A percentile compares a stretch with the other conserved stretches of the same genome.
Conservation (phyloP, 2,113 vertebrate species). For the Echinops telfairi region DNA sequence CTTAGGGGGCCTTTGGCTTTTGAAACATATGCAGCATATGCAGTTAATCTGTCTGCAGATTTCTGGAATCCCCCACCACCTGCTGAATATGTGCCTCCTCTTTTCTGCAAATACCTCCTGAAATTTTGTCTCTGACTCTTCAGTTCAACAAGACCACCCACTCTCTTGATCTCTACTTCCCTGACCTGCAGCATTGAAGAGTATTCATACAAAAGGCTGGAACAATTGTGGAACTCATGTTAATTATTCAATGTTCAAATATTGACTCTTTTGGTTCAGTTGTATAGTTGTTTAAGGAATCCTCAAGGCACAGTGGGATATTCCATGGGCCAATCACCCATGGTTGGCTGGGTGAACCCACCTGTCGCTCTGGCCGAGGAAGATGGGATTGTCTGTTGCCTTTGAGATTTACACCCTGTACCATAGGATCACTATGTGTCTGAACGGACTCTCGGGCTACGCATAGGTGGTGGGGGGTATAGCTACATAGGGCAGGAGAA, state of each 20-base stretch:
- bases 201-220: not conserved
- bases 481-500: not conserved
- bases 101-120: not conserved
- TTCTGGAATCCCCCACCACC: not conserved
- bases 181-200: not conserved
- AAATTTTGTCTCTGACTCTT: not conserved
- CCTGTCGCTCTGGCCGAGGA: no score
- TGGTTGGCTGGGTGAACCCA: no score
- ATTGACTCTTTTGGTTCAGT: not conserved
- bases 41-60: not conserved
- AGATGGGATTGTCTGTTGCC: no score
- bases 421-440: no score
- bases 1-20: not conserved
- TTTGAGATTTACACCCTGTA: no score
- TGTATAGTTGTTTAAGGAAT: not conserved
- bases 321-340: no score
- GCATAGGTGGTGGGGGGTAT: no score
- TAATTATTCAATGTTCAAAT: constrained; percentile 30
- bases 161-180: not conserved
- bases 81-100: not conserved
- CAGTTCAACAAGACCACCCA: not conserved
- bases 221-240: not conserved
- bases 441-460: no score
- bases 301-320: no score
- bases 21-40: not conserved